These are phyloP conservation scores for Paradoxurus hermaphroditus DNA, from an alignment of 2,113 vertebrate genomes.

Conservation along the genomic window DNA sequence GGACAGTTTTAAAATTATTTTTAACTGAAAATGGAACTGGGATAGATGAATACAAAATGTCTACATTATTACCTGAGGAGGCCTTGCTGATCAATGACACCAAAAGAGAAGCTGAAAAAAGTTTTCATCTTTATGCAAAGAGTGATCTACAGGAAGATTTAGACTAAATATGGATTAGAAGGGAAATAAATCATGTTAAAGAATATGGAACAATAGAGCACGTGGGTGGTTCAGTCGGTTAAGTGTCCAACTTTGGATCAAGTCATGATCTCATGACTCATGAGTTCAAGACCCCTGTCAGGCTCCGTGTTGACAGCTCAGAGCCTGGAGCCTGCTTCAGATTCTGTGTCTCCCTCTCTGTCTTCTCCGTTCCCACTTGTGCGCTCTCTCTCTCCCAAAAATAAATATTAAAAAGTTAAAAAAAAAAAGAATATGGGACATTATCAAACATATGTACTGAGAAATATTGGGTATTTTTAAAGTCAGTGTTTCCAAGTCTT, in stretches of 20 bases:
- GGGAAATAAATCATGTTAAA: background rate
- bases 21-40: conserved; percentile 7
- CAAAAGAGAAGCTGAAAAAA: conserved; percentile 34
- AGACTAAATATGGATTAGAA: background rate
- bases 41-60: background rate
- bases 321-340: no score
- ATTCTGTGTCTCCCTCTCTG: no score
- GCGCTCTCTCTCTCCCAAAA: no score
- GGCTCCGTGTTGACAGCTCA: no score
- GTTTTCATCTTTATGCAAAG: background rate
- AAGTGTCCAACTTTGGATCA: no score
- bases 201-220: background rate
- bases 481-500: background rate
- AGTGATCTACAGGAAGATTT: background rate
- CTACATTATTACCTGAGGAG: background rate
- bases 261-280: no score
- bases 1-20: conserved; percentile 30
- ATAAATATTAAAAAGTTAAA: no score
- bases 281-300: no score
- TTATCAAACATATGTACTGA: background rate
- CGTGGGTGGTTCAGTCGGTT: no score
- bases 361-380: no score
- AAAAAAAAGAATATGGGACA: background rate
- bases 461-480: background rate
- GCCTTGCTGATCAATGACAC: background rate